These are phyloP conservation scores for Python bivittatus DNA, from an alignment of 2,113 vertebrate species.

Conservation along the genomic window DNA sequence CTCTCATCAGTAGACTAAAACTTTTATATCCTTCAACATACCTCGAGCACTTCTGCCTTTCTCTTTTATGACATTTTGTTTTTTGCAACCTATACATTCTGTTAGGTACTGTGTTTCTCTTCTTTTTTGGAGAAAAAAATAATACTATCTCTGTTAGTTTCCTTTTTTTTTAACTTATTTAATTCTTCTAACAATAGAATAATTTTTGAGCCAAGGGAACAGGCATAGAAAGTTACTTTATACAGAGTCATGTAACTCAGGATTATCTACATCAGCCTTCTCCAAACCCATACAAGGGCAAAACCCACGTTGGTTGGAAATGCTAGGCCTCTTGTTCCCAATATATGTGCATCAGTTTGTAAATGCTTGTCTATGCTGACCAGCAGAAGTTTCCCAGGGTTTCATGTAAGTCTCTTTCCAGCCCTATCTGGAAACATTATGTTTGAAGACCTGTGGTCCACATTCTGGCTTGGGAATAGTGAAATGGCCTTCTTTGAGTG, in stretches of 20 bases:
- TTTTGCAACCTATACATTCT: not conserved
- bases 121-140: not conserved
- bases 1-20: slow-evolving; percentile 18
- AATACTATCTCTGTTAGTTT: not conserved
- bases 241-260: not conserved
- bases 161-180: not conserved
- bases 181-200: not conserved
- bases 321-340: not conserved
- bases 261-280: not conserved
- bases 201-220: not conserved
- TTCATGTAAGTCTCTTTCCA: not conserved
- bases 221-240: not conserved
- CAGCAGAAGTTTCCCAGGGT: not conserved
- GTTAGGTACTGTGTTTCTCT: not conserved
- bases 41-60: slow-evolving; percentile 22
- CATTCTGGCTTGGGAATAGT: not conserved
- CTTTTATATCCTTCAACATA: slow-evolving; percentile 17
- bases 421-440: not conserved
- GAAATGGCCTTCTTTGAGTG: not conserved
- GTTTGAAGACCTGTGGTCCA: not conserved
- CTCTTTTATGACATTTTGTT: not conserved
- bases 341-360: not conserved
- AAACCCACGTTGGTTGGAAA: not conserved
- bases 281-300: not conserved
- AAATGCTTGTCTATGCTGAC: not conserved